Percentiles rank a stretch among this genome's conserved stretches.
phyloP scores from a whole-genome alignment of 2,113 vertebrate species.

The Tragelaphus strepsiceros region DNA sequence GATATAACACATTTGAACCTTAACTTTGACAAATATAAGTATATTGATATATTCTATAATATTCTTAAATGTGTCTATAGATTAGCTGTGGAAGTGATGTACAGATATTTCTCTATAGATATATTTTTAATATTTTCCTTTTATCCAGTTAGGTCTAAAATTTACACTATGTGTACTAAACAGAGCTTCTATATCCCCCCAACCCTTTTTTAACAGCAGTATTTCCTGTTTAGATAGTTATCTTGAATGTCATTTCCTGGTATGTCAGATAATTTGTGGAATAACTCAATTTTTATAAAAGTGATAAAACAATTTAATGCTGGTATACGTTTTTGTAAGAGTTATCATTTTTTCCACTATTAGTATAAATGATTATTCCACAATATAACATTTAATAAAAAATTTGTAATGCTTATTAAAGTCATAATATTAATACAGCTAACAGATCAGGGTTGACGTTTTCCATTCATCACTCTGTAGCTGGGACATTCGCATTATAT shows the following conservation, averaged over 20 bases:
- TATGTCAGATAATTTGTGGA: neutral
- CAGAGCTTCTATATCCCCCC: neutral
- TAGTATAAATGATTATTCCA: conserved; percentile 35
- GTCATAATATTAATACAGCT: neutral
- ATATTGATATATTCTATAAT: conserved; percentile 8
- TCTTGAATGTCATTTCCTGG: neutral
- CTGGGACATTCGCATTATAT: conserved; percentile 25
- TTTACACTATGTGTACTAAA: conserved; percentile 35
- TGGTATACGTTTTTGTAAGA: conserved; percentile 1
- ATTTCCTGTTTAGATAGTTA: conserved; percentile 1
- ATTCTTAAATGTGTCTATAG: neutral
- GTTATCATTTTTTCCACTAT: neutral
- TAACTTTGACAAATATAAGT: conserved; percentile 14
- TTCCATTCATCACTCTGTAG: conserved; percentile 5
- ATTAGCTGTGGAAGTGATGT: neutral
- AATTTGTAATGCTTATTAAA: neutral
- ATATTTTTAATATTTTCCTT: conserved; percentile 35
- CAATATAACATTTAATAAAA: conserved; percentile 11
- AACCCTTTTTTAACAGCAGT: neutral
- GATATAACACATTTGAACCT: conserved; percentile 16
- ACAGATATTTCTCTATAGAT: neutral
- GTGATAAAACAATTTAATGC: neutral
- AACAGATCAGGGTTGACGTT: neutral
- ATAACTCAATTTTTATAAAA: conserved; percentile 33
- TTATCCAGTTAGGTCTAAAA: conserved; percentile 24